Percentiles rank a stretch among this genome's conserved stretches.
These are phyloP conservation scores for Morone chrysops DNA, from an alignment of 2,113 vertebrate species.

Conservation along the genomic window DNA sequence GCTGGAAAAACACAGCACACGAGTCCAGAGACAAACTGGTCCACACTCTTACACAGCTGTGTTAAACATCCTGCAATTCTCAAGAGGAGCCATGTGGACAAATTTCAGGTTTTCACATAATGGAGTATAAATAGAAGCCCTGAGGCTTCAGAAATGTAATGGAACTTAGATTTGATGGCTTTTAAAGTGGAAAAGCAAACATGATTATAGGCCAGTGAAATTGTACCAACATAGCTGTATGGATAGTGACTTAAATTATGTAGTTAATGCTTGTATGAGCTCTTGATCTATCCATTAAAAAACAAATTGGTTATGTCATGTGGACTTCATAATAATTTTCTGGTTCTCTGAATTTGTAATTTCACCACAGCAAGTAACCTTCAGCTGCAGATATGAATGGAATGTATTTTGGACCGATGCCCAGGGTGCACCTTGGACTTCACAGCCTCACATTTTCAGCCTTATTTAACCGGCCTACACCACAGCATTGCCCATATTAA, in stretches of 20 bases:
- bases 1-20: constrained; percentile 74
- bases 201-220: constrained; percentile 20
- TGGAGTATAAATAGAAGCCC: constrained; percentile 50
- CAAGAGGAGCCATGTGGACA: constrained; percentile 32
- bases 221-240: constrained; percentile 1
- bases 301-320: constrained; percentile 38
- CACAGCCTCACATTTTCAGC: constrained; percentile 42
- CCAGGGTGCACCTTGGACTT: constrained; percentile 68
- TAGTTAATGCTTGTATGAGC: constrained; percentile 35
- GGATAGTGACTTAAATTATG: constrained; percentile 26
- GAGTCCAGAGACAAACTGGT: constrained; percentile 43
- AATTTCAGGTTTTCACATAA: constrained; percentile 53
- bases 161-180: constrained; percentile 22
- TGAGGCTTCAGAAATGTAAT: constrained; percentile 17
- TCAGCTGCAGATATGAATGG: constrained; percentile 71
- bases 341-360: constrained; percentile 49
- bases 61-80: constrained; percentile 60
- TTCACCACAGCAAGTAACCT: constrained; percentile 57
- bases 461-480: constrained; percentile 7
- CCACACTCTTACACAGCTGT: constrained; percentile 62
- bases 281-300: constrained; percentile 23
- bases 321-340: constrained; percentile 43
- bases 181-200: constrained; percentile 34
- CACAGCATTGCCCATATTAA: background rate
- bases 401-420: constrained; percentile 67